These are phyloP conservation scores for Aselliscus stoliczkanus DNA, from an alignment of 2,797 vertebrate genomes.

Conservation along the genomic window DNA sequence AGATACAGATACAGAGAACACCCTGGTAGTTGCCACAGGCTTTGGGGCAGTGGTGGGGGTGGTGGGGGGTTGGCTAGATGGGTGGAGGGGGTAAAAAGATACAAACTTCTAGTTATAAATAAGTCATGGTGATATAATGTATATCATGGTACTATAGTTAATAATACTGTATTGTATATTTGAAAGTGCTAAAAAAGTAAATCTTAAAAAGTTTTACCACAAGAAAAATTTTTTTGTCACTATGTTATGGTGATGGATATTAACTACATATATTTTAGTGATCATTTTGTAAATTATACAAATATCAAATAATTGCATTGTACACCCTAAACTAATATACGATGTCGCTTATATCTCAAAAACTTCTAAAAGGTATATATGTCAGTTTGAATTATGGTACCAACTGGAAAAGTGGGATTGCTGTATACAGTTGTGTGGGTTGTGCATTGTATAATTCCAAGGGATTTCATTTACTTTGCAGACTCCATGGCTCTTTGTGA, in stretches of 20 bases:
- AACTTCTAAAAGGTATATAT: not conserved
- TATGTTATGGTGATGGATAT: not conserved
- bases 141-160: not conserved
- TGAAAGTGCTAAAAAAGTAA: not conserved
- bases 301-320: not conserved
- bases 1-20: not conserved
- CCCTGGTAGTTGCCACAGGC: not conserved
- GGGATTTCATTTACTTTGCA: not conserved
- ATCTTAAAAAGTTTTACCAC: not conserved
- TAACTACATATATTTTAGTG: not conserved
- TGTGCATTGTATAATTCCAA: not conserved
- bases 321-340: not conserved
- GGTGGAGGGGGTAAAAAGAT: not conserved
- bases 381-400: not conserved
- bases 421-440: not conserved
- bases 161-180: not conserved
- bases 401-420: not conserved
- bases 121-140: not conserved
- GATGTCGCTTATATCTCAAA: not conserved
- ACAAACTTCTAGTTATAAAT: not conserved
- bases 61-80: not conserved
- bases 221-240: not conserved
- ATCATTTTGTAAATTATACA: no score
- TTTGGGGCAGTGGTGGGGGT: no score
- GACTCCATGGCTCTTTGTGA: not conserved